Conservation (phyloP, 2,888 invertebrate genomes). For the Patella ulyssiponensis region DNA sequence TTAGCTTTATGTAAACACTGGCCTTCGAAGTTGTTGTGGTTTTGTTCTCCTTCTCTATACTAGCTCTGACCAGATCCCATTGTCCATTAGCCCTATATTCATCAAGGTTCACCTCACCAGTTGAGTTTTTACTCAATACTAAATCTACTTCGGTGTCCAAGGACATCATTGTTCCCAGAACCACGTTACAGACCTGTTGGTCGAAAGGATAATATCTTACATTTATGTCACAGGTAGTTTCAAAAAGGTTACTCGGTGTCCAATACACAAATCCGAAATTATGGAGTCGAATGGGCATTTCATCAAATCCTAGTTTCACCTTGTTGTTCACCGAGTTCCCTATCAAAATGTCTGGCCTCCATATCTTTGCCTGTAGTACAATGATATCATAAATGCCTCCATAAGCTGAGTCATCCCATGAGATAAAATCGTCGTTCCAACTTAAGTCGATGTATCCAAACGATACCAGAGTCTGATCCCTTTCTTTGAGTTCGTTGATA, state of each 20-base stretch:
- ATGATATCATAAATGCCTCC: constrained; percentile 20
- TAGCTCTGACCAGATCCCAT: constrained; percentile 27
- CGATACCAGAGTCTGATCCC: constrained; percentile 14
- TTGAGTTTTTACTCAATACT: not conserved
- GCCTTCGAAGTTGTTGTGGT: not conserved
- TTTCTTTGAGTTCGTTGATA: constrained; percentile 15
- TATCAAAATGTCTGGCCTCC: constrained; percentile 33
- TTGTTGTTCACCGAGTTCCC: constrained; percentile 25
- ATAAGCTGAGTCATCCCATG: constrained; percentile 19
- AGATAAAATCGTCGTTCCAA: constrained; percentile 20
- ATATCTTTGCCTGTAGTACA: constrained; percentile 23
- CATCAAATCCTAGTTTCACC: constrained; percentile 23
- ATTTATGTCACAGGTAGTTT: constrained; percentile 35
- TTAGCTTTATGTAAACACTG: constrained; percentile 16
- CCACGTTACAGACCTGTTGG: constrained; percentile 25
- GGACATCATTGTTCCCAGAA: constrained; percentile 9
- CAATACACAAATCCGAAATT: constrained; percentile 20
- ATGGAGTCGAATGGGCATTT: constrained; percentile 18
- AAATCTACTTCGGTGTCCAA: constrained; percentile 16
- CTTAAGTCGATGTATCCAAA: constrained; percentile 2
- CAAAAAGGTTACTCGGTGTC: constrained; percentile 22
- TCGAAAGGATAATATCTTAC: constrained; percentile 37
- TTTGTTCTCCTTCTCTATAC: constrained; percentile 1
- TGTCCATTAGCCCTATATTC: constrained; percentile 27
- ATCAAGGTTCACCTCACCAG: constrained; percentile 4